phyloP scores from a whole-genome alignment of 2,797 vertebrate species.

The Ceyx erithaca region DNA sequence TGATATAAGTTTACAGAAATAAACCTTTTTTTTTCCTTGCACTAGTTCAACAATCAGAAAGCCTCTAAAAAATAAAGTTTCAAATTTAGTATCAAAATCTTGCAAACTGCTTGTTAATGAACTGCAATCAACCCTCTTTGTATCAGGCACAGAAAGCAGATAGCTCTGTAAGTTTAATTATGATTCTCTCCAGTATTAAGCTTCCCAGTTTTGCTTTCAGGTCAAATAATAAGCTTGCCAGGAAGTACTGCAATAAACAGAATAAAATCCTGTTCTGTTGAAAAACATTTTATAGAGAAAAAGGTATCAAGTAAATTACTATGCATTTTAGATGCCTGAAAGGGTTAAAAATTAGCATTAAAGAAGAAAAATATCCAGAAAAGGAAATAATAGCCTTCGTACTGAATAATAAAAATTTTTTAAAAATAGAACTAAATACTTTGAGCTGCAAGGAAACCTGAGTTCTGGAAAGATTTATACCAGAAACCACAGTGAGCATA shows the following conservation, averaged over 20 bases:
- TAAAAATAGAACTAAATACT: neutral
- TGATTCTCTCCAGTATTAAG: neutral
- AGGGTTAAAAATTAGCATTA: neutral
- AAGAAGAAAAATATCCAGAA: neutral
- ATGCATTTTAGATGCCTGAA: neutral
- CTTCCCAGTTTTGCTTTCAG: neutral
- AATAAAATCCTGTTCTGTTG: neutral
- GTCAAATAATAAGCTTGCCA: neutral
- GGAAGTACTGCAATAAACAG: neutral
- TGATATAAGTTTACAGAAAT: neutral
- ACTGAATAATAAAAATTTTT: neutral
- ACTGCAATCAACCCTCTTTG: neutral
- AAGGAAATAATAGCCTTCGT: neutral
- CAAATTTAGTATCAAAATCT: neutral
- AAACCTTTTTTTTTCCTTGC: neutral
- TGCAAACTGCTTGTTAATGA: neutral
- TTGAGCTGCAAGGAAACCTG: neutral
- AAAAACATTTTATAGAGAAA: neutral
- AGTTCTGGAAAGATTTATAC: neutral
- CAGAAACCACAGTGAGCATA: neutral
- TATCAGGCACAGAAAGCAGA: neutral
- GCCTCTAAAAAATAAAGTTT: neutral
- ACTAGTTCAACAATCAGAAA: neutral
- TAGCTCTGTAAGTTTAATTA: neutral
- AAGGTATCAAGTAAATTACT: neutral